Conservation (phyloP, 2,797 vertebrate genomes). For the Dryobates pubescens region DNA sequence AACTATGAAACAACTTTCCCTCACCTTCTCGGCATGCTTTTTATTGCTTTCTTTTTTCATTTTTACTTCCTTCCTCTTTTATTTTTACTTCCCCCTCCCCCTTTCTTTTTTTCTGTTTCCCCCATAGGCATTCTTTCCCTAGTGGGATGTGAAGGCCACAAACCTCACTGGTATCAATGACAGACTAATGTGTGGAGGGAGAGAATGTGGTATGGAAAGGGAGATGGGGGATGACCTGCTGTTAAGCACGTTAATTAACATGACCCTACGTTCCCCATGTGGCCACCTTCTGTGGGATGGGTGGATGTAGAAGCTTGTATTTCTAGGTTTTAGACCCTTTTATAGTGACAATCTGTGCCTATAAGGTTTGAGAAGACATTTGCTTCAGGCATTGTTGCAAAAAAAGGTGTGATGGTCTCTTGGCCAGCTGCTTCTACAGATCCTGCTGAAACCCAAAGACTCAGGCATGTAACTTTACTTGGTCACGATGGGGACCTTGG, state of each 20-base stretch:
- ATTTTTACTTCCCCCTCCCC: not conserved
- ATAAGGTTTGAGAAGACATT: not conserved
- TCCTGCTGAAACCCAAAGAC: not conserved
- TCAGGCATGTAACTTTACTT: not conserved
- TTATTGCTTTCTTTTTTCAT: no score
- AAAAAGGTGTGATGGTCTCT: not conserved
- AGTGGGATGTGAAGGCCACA: slow-evolving; percentile 27
- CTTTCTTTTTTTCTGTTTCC: not conserved
- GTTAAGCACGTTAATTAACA: not conserved
- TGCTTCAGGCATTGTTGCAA: not conserved
- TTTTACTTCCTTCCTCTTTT: not conserved
- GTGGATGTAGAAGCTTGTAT: not conserved
- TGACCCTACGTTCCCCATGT: not conserved
- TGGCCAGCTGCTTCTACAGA: not conserved
- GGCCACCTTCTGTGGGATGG: not conserved
- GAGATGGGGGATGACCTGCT: not conserved
- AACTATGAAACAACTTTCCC: not conserved
- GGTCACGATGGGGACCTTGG: not conserved
- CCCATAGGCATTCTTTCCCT: not conserved
- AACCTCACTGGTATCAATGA: not conserved
- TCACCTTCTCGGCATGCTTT: not conserved
- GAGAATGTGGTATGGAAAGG: not conserved
- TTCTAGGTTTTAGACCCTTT: not conserved
- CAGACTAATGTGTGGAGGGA: not conserved
- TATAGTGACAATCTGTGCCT: not conserved